Conservation (phyloP, 2,888 invertebrate genomes). For the Trypoxylon attenuatum region DNA sequence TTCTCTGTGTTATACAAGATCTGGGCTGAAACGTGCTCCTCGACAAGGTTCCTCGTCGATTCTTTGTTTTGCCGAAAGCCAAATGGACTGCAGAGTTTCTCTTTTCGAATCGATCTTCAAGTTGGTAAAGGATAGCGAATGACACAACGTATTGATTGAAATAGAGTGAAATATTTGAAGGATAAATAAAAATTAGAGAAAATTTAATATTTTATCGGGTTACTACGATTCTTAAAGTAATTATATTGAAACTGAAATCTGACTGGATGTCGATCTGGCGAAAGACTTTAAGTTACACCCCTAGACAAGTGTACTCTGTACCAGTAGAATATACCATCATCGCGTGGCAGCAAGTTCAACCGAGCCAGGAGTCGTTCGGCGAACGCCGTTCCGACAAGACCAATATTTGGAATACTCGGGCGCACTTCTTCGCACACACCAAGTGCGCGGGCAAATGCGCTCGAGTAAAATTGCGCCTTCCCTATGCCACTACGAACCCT, state of each 20-base stretch:
- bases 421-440: constrained; percentile 53
- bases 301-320: not conserved
- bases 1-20: not conserved
- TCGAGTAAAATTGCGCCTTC: constrained; percentile 20
- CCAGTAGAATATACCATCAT: too few species aligned
- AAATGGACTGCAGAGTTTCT: not conserved
- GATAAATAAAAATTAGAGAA: not conserved
- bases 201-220: not conserved
- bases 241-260: too few species aligned
- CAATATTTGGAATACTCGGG: constrained; percentile 69
- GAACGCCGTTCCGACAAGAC: constrained; percentile 61
- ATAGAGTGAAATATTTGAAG: not conserved
- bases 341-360: constrained; percentile 15
- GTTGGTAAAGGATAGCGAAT: not conserved
- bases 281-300: too few species aligned
- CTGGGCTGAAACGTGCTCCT: not conserved
- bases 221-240: not conserved
- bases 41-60: too few species aligned
- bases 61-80: not conserved
- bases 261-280: too few species aligned
- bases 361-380: constrained; percentile 63
- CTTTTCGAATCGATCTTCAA: not conserved
- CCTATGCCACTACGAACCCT: constrained; percentile 4
- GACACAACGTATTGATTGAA: not conserved
- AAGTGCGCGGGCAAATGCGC: constrained; percentile 29